Evolutionary conservation across 2,113 vertebrate genomes (phyloP).

Genomic region (Dolichotis patagonum): DNA sequence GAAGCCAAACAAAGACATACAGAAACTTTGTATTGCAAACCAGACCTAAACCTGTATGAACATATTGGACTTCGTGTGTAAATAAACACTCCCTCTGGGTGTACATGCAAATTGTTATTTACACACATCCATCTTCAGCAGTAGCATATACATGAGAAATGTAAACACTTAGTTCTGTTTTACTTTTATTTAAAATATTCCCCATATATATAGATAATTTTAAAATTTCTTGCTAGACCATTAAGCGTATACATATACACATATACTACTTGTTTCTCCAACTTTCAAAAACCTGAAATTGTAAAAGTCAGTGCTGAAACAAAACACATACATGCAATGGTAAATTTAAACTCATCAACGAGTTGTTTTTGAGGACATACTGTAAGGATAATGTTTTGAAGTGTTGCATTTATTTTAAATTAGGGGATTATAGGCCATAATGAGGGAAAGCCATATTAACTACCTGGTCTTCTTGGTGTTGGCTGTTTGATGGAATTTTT

Average conservation of each 20-base stretch:
- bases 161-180: background rate
- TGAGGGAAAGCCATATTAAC: background rate
- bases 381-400: background rate
- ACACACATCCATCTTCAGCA: constrained; percentile 11
- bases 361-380: background rate
- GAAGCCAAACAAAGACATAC: constrained; percentile 40
- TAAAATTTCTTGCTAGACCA: constrained; percentile 5
- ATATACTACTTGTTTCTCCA: background rate
- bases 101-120: background rate
- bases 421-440: background rate
- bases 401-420: background rate
- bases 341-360: background rate
- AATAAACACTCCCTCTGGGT: background rate
- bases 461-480: background rate
- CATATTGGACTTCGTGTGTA: background rate
- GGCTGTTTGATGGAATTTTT: background rate
- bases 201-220: background rate
- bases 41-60: constrained; percentile 54
- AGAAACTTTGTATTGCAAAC: constrained; percentile 23
- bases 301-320: background rate
- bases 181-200: constrained; percentile 17
- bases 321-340: background rate
- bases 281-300: background rate
- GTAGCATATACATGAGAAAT: background rate
- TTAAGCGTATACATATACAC: background rate